Base-by-base conservation (phyloP, 2,888 invertebrate species). In the Volucella inflata region DNA sequence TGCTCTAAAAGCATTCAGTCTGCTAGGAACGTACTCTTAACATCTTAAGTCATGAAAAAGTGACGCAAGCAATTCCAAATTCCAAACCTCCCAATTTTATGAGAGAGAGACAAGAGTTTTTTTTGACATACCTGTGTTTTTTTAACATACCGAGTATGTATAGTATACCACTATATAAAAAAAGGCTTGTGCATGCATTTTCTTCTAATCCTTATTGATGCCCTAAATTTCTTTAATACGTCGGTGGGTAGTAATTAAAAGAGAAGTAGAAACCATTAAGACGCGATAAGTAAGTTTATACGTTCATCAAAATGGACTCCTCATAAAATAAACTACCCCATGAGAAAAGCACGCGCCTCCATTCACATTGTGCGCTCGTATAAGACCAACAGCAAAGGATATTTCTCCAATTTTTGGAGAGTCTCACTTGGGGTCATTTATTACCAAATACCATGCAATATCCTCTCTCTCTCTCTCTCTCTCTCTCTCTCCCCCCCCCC, bases 381-480 rank as follows among this genome's bases (percentile, higher is more conserved):
- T 30, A 30, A 30, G 30, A 30, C 30, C 30, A 30, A 30, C 30
- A 30, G 6, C 30, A 30, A 30, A 30, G 30, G 46, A 48, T 46
- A 46, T 36, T 57, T 70, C 48, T 48, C 21, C 50, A 59, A 59
- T 70, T 70, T 30, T n/a, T 21, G 48, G 57, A 70, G 36, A 70
- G 38, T 70, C 59, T 59, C 57, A 44, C 38, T 36, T 48, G n/a
- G 59, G 30, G 60, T 62, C 51, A 51, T 62, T 77, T 77, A 62
- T 53, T 70, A 62, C 50, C 14, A 62, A 21, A 48, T 53, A 55
- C 53, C 62, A 70, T 50, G 42, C 38, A 55, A 64, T 51, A 76
- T 51, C 51, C 51, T 44, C n/a, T n/a, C n/a, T n/a, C n/a, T n/a
- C n/a, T n/a, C n/a, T n/a, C n/a, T n/a, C n/a, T n/a, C n/a, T n/a